Base-by-base conservation (phyloP, 2,888 invertebrate genomes). In the Idaea straminata region DNA sequence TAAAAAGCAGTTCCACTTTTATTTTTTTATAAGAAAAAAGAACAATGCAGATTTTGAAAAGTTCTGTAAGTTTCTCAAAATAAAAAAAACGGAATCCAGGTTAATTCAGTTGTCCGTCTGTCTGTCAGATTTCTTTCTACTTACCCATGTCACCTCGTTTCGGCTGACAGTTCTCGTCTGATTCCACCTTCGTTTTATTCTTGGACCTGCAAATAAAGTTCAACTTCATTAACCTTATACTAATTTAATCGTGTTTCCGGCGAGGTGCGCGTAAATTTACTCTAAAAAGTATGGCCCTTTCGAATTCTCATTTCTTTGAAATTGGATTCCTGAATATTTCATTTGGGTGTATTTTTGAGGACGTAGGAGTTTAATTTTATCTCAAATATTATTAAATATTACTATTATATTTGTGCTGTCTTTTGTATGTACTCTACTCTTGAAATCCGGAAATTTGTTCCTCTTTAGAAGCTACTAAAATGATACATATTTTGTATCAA, bases 91-190 rank as follows among this genome's bases (percentile, higher is more conserved):
- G 25, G 25, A 25, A 25, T 25, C 25, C 25, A 25, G 25, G 25
- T 25, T 25, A 25, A 25, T 25, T 25, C 25, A 3, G 25, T 25
- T 25, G 25, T 25, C 25, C 25, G 25, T 25, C 25, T 3, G 25
- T 25, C 25, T 35, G 35, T n/a, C 13, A 15, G 57, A 15, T 16
- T 15, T 57, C 10, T 47, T 47, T 10, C 13, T 47, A 47, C 88
- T 84, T 66, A 91, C 91, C 91, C 57, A 81, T 80, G 73, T 87
- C 87, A n/a, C 81, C 80, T 25, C 77, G 77, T 71, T 88, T 88
- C 38, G 78, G 81, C 35, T 83, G 81, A 69, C 80, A 82, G 65
- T 87, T 88, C 68, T 87, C 88, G 63, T 89, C 88, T 0, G 85
- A 66, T 60, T 87, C 85, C 69, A 82, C 73, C 81, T 91, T 91